Evolutionary conservation across 2,797 vertebrate genomes (phyloP), one percentile per base, ranked within the genome.

Genomic region (Protonibea diacanthus): DNA sequence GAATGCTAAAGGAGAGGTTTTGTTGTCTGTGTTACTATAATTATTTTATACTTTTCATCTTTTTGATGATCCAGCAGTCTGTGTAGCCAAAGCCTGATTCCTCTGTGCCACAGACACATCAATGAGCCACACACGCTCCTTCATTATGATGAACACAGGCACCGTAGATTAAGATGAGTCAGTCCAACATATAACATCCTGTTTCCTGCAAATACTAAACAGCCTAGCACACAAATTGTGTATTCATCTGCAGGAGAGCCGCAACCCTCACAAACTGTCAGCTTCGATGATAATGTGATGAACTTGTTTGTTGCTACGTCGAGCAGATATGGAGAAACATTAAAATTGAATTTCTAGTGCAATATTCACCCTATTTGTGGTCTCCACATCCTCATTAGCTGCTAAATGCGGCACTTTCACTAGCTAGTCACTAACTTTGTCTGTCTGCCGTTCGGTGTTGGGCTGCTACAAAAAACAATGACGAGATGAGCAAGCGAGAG

Each of bases 321-420:
- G 33, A 33, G 33, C 33, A 33, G 38, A 5, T 23, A 29, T 17
- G 4, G 5, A 52, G 7, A 2, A 70, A 48, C 20, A 17, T 38
- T 63, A 17, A 13, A 10, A n/a, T 20, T 0, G 21, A 27, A 10
- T 70, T 52, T 33, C 7, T 33, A 33, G 2, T n/a, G 10, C 25
- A 81, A 51, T 38, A 7, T 15, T 76, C 42, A 40, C 48, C 21
- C 33, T 49, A 9, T 8, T 58, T 40, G 42, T 66, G 33, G 33
- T 33, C 33, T 33, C 33, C 7, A 33, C 7, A 33, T 33, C 33
- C 33, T 38, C 33, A 38, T 38, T 9, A 38, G 33, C 33, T 38
- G 33, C 8, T 38, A 38, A 38, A 38, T 2, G 33, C 33, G 8
- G 1, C 33, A 38, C 33, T 38, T 38, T 38, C 33, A 38, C 8